Evolutionary conservation across 2,888 invertebrate species (phyloP).

Genomic region (Acrocera orbiculus): DNA sequence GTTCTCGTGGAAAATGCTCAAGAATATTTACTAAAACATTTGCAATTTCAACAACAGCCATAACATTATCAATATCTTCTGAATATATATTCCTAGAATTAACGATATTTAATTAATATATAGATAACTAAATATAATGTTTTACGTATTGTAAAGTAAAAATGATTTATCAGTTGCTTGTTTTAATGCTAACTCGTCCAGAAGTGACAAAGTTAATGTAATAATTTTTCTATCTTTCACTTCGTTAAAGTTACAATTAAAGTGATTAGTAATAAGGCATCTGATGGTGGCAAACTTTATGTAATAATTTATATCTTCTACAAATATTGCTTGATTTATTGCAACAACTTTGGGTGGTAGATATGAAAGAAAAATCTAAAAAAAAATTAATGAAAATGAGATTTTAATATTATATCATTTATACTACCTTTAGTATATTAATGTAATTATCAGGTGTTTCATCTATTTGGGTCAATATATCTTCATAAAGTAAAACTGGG

Average conservation of each 20-base stretch:
- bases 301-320: conserved; percentile 4
- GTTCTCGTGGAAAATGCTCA: conserved; percentile 20
- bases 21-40: conserved; percentile 23
- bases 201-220: conserved; percentile 17
- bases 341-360: conserved; percentile 15
- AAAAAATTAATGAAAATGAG: too few relatives aligned
- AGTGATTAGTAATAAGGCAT: conserved; percentile 23
- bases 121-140: conserved; percentile 15
- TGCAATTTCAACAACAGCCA: conserved; percentile 23
- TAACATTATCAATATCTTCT: conserved; percentile 16
- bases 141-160: conserved; percentile 34
- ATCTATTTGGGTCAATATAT: too few relatives aligned
- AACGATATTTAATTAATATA: neutral
- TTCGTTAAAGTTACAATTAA: conserved; percentile 19
- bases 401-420: too few relatives aligned
- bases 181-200: conserved; percentile 24
- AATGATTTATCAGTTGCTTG: conserved; percentile 22
- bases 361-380: conserved; percentile 21
- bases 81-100: conserved; percentile 18
- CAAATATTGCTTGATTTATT: conserved; percentile 1
- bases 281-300: conserved; percentile 13
- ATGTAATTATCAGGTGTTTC: too few relatives aligned
- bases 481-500: conserved; percentile 20
- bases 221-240: conserved; percentile 23
- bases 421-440: too few relatives aligned